Percentiles rank a stretch among this genome's conserved stretches.
Evolutionary conservation across 2,888 invertebrate species (phyloP).

Genomic region (Pogonocherus hispidulus): DNA sequence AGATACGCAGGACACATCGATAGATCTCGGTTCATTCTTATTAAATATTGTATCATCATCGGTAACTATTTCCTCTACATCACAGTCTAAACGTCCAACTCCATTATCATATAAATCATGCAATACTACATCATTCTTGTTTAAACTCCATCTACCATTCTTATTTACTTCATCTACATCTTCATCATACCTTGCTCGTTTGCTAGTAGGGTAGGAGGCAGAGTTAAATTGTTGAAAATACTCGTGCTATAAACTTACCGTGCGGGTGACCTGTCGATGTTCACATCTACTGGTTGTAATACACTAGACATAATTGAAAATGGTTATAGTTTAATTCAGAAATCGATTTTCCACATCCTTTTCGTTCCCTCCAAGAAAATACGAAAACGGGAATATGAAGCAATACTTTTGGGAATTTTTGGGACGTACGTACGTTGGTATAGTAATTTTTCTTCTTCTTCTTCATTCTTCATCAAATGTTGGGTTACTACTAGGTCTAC

Average conservation of each 20-base stretch:
- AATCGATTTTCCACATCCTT: conserved; percentile 29
- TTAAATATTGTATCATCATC: conserved; percentile 57
- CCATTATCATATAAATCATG: conserved; percentile 74
- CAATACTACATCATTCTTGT: conserved; percentile 65
- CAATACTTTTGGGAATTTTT: background rate
- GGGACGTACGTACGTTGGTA: too few relatives aligned
- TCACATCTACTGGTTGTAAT: conserved; percentile 58
- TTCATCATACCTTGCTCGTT: conserved; percentile 63
- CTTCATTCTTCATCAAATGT: too few relatives aligned
- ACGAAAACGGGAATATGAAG: conserved; percentile 29
- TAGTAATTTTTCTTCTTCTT: background rate
- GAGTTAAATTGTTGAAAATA: conserved; percentile 28
- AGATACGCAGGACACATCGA: conserved; percentile 58
- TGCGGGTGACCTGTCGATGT: conserved; percentile 60
- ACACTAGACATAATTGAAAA: conserved; percentile 49
- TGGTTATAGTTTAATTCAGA: conserved; percentile 17
- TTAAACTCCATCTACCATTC: conserved; percentile 60
- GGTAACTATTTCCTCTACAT: conserved; percentile 57
- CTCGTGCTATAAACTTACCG: conserved; percentile 54
- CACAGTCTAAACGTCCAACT: conserved; percentile 71
- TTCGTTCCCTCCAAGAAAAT: conserved; percentile 44
- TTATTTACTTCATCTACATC: conserved; percentile 41
- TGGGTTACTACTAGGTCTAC: too few relatives aligned
- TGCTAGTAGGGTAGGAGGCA: conserved; percentile 54
- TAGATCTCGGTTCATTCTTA: conserved; percentile 52